A percentile compares a stretch with the other conserved stretches of the same genome.
These are phyloP conservation scores for Sander vitreus DNA, from an alignment of 2,113 vertebrate species.

Conservation along the genomic window DNA sequence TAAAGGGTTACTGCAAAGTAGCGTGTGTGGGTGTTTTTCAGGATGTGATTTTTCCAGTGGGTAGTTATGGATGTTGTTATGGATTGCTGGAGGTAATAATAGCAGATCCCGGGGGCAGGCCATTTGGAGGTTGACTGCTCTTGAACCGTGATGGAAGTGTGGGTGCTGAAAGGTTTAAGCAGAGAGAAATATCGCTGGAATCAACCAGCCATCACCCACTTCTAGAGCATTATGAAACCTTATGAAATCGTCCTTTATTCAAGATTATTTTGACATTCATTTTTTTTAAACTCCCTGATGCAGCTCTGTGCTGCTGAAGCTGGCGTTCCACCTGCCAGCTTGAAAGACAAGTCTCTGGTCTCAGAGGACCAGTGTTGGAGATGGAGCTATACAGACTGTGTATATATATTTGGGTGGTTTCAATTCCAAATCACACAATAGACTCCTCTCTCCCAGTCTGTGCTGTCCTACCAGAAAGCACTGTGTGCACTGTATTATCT, in stretches of 20 bases:
- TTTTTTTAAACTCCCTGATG: constrained; percentile 15
- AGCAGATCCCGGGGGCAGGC: constrained; percentile 14
- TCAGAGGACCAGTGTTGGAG: constrained; percentile 53
- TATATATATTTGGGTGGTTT: constrained; percentile 51
- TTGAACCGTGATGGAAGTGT: constrained; percentile 21
- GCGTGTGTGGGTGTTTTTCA: background rate
- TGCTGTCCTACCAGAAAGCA: constrained; percentile 30
- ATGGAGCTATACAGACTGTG: constrained; percentile 47
- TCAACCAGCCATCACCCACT: background rate
- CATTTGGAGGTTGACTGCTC: constrained; percentile 45
- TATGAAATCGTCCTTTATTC: background rate
- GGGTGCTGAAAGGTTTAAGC: constrained; percentile 18
- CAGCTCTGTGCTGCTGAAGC: constrained; percentile 22
- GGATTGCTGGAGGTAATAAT: constrained; percentile 18
- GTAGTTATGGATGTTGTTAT: constrained; percentile 26
- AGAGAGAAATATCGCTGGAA: constrained; percentile 18
- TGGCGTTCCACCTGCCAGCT: constrained; percentile 55
- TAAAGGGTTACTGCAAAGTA: background rate
- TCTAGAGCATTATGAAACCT: background rate
- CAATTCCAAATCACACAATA: constrained; percentile 61
- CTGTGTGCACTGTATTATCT: constrained; percentile 39
- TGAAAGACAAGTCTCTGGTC: constrained; percentile 51
- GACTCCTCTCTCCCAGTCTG: constrained; percentile 47
- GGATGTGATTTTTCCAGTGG: constrained; percentile 19
- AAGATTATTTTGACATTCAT: background rate